phyloP scores from a whole-genome alignment of 2,797 vertebrate genomes.

The Periophthalmus magnuspinnatus region DNA sequence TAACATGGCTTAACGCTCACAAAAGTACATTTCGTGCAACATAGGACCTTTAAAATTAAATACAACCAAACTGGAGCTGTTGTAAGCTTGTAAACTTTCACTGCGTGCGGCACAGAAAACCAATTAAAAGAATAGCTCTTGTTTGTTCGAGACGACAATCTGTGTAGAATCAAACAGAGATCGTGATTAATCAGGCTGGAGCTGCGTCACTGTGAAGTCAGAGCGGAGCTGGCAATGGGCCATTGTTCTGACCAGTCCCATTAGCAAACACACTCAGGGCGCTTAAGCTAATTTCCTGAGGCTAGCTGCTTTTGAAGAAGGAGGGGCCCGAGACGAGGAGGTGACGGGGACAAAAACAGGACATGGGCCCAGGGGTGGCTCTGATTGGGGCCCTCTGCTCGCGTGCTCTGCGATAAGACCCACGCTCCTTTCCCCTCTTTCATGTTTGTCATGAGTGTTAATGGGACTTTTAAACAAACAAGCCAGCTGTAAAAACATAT shows the following conservation, averaged over 20 bases:
- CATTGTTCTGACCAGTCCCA: conserved; percentile 70
- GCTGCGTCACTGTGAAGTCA: conserved; percentile 36
- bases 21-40: too few species aligned
- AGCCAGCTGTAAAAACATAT: background rate
- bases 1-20: too few species aligned
- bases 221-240: conserved; percentile 52
- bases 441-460: conserved; percentile 45
- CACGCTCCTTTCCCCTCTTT: conserved; percentile 59
- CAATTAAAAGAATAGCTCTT: background rate
- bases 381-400: conserved; percentile 77
- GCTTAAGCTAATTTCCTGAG: conserved; percentile 80
- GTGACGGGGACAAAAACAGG: conserved; percentile 80
- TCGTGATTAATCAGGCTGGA: conserved; percentile 32
- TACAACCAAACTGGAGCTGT: background rate
- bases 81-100: background rate
- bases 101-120: background rate
- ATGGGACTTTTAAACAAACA: conserved; percentile 52
- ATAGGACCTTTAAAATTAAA: too few species aligned
- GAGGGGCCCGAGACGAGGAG: conserved; percentile 57
- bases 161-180: conserved; percentile 32
- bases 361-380: conserved; percentile 69
- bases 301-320: conserved; percentile 62
- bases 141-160: conserved; percentile 9
- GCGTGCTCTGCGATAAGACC: conserved; percentile 58
- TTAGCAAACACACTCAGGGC: conserved; percentile 75